A percentile compares a stretch with the other conserved stretches of the same genome.
These are phyloP conservation scores for Poecilia gillii DNA, from an alignment of 2,797 vertebrate genomes.

Conservation along the genomic window DNA sequence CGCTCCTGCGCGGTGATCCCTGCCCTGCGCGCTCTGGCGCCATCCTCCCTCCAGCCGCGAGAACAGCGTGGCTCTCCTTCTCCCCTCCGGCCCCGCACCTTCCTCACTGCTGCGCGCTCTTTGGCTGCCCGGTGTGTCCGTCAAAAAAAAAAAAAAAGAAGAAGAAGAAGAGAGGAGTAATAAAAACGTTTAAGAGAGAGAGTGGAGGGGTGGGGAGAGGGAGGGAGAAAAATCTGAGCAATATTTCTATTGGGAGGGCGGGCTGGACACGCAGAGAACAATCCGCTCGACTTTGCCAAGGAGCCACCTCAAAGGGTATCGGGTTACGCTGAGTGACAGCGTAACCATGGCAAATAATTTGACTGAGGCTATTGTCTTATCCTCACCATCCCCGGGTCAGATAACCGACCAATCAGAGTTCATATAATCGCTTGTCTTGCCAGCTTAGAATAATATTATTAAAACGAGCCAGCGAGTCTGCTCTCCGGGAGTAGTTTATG, in stretches of 20 bases:
- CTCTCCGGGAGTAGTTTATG: slow-evolving; percentile 83
- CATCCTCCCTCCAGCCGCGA: slow-evolving; percentile 71
- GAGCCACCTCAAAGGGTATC: slow-evolving; percentile 95
- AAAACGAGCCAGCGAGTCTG: slow-evolving; percentile 84
- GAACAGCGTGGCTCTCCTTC: slow-evolving; percentile 46
- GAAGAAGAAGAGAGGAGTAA: slow-evolving; percentile 18
- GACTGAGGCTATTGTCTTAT: slow-evolving; percentile 99
- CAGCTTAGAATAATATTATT: slow-evolving; percentile 99
- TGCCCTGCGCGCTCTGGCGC: slow-evolving; percentile 70
- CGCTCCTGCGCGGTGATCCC: slow-evolving; percentile 31
- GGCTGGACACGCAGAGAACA: slow-evolving; percentile 85
- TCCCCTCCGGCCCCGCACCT: slow-evolving; percentile 13
- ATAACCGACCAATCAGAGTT: slow-evolving; percentile 99
- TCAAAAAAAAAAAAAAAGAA: slow-evolving; percentile 63
- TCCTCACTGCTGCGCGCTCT: slow-evolving; percentile 57
- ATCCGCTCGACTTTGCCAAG: slow-evolving; percentile 88
- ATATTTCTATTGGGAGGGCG: slow-evolving; percentile 84
- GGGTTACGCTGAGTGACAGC: slow-evolving; percentile 98
- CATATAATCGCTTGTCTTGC: slow-evolving; percentile 95
- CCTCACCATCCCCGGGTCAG: slow-evolving; percentile 96
- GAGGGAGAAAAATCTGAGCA: slow-evolving; percentile 71
- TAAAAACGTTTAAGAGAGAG: slow-evolving; percentile 64
- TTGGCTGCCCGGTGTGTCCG: slow-evolving; percentile 80
- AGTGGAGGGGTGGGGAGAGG: too few species aligned
- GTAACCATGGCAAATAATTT: slow-evolving; percentile 99